Evolutionary conservation across 2,888 invertebrate species (phyloP).

Genomic region (Catocala sponsa): DNA sequence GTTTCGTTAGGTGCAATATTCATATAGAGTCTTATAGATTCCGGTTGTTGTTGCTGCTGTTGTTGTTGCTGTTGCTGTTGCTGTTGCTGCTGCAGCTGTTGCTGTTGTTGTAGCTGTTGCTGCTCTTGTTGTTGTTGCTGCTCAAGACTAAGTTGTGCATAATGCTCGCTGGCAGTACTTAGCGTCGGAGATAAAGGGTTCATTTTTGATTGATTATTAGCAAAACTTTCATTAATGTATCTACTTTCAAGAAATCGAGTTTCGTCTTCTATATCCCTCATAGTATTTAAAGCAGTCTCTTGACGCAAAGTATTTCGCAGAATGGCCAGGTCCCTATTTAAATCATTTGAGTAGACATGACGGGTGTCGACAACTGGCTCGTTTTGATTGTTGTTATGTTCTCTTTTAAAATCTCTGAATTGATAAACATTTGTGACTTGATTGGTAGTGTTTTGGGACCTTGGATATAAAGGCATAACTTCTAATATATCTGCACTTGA

Average conservation of each 20-base stretch:
- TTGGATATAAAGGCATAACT: constrained; percentile 85
- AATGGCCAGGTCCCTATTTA: constrained; percentile 79
- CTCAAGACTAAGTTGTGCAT: constrained; percentile 79
- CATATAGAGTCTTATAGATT: constrained; percentile 76
- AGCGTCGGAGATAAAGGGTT: constrained; percentile 77
- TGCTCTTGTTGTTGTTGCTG: constrained; percentile 69
- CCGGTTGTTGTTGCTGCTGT: constrained; percentile 30
- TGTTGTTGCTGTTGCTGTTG: constrained; percentile 9
- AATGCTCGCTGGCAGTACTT: constrained; percentile 82
- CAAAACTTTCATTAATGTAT: constrained; percentile 66
- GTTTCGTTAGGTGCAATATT: constrained; percentile 75
- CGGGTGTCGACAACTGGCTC: constrained; percentile 62
- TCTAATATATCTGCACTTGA: constrained; percentile 87
- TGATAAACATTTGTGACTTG: constrained; percentile 88
- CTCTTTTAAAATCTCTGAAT: constrained; percentile 85
- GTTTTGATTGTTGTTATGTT: constrained; percentile 82
- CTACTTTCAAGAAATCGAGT: constrained; percentile 72
- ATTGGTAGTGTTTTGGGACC: constrained; percentile 69
- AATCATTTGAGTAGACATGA: constrained; percentile 81
- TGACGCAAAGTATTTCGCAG: constrained; percentile 75
- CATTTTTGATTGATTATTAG: constrained; percentile 37
- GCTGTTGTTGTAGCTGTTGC: constrained; percentile 21
- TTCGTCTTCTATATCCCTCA: constrained; percentile 81
- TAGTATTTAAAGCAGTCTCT: constrained; percentile 72
- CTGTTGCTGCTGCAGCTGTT: constrained; percentile 12